These are phyloP conservation scores for Yponomeuta malinellus DNA, from an alignment of 2,888 invertebrate genomes.

Conservation along the genomic window DNA sequence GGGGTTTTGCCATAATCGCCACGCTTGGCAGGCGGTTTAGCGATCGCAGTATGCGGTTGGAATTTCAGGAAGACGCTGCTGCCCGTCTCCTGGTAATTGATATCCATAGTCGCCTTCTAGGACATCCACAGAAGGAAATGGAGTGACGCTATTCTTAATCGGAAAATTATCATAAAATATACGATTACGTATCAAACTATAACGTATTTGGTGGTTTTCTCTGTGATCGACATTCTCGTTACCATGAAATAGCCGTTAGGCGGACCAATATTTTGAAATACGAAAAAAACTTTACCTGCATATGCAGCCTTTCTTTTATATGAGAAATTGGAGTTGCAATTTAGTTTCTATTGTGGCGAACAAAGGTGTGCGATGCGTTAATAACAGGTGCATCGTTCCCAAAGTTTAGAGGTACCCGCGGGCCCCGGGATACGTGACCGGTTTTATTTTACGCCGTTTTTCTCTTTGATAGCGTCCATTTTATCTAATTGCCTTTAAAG, in stretches of 20 bases:
- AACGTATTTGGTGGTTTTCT: background rate
- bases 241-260: background rate
- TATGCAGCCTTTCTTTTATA: constrained; percentile 40
- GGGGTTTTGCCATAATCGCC: no score
- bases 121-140: no score
- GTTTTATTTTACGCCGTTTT: constrained; percentile 61
- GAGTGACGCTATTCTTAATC: no score
- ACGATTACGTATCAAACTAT: no score
- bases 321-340: constrained; percentile 70
- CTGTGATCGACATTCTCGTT: background rate
- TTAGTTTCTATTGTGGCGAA: constrained; percentile 67
- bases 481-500: constrained; percentile 66
- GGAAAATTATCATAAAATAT: no score
- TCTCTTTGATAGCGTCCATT: constrained; percentile 61
- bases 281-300: constrained; percentile 51
- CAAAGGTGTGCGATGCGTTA: constrained; percentile 68
- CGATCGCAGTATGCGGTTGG: no score
- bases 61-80: no score
- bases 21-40: no score
- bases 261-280: background rate
- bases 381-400: constrained; percentile 69
- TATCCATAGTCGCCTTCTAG: no score
- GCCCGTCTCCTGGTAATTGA: no score
- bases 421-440: constrained; percentile 51
- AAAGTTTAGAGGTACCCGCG: constrained; percentile 40